Conservation (phyloP, 2,113 vertebrate genomes). For the Paramormyrops kingsleyae region DNA sequence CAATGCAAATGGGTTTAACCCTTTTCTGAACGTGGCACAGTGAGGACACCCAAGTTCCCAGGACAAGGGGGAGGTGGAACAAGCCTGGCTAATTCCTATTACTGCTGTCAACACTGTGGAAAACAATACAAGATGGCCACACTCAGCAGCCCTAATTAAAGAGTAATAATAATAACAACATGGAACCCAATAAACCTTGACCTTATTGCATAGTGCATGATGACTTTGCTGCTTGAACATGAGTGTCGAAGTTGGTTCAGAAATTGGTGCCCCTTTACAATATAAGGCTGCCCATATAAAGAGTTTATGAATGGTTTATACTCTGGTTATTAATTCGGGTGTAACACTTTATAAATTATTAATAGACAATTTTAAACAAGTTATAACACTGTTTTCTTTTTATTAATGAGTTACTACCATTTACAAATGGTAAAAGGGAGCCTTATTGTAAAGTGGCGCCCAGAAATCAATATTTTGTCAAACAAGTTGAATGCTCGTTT, state of each 20-base stretch:
- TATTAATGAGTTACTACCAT: no score
- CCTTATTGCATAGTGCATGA: neutral
- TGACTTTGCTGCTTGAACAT: neutral
- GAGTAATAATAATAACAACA: neutral
- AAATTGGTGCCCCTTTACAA: no score
- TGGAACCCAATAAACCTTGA: neutral
- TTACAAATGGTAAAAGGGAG: no score
- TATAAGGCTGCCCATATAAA: no score
- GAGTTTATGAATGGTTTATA: no score
- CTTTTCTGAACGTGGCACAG: neutral
- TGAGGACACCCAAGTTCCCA: neutral
- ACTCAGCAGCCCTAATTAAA: neutral
- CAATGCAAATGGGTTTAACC: conserved; percentile 22
- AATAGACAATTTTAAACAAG: no score
- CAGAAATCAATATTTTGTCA: neutral
- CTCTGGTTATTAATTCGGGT: no score
- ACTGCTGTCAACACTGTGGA: neutral
- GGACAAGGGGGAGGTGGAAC: neutral
- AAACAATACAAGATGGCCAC: neutral
- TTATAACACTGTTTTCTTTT: no score
- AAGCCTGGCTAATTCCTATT: neutral
- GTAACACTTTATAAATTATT: no score
- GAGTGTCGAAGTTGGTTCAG: neutral
- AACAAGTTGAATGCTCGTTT: neutral
- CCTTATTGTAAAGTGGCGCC: no score